Conservation (phyloP, 2,113 vertebrate genomes). For the Gasterosteus aculeatus region DNA sequence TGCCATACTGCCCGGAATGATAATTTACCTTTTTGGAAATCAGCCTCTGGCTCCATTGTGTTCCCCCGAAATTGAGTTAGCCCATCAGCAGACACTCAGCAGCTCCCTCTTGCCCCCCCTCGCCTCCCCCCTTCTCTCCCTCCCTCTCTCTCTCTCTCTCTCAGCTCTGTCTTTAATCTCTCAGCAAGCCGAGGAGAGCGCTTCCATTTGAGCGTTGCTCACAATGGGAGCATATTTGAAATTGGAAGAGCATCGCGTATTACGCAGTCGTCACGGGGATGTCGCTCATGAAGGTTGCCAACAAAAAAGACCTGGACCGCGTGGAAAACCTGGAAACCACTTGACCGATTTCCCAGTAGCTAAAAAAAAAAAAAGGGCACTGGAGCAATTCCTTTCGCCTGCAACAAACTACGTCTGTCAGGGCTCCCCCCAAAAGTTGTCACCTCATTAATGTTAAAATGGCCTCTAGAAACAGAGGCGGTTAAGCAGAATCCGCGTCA, state of each 20-base stretch:
- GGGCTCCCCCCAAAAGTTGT: too few relatives aligned
- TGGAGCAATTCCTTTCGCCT: background rate
- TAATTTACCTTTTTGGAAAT: conserved; percentile 77
- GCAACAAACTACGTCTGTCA: too few relatives aligned
- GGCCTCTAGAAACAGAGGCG: too few relatives aligned
- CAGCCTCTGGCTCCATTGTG: conserved; percentile 64
- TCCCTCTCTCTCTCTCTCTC: background rate
- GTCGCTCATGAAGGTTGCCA: conserved; percentile 29
- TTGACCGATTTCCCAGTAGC: background rate
- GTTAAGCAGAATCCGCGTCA: background rate
- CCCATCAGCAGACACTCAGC: conserved; percentile 63
- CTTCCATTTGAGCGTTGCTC: conserved; percentile 32
- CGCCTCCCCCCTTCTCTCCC: background rate
- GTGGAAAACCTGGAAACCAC: background rate
- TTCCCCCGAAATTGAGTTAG: conserved; percentile 70
- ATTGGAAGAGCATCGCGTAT: conserved; percentile 34
- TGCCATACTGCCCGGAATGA: conserved; percentile 66
- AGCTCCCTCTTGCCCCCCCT: conserved; percentile 19
- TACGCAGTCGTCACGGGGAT: conserved; percentile 30
- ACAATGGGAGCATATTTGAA: conserved; percentile 39
- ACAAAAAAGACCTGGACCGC: conserved; percentile 21
- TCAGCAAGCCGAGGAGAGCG: conserved; percentile 29
- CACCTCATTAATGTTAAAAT: background rate
- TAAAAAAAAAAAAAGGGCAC: background rate
- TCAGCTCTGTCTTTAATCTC: conserved; percentile 36